A percentile compares a stretch with the other conserved stretches of the same genome.
phyloP scores from a whole-genome alignment of 2,797 vertebrate genomes.

The Hipposideros larvatus region DNA sequence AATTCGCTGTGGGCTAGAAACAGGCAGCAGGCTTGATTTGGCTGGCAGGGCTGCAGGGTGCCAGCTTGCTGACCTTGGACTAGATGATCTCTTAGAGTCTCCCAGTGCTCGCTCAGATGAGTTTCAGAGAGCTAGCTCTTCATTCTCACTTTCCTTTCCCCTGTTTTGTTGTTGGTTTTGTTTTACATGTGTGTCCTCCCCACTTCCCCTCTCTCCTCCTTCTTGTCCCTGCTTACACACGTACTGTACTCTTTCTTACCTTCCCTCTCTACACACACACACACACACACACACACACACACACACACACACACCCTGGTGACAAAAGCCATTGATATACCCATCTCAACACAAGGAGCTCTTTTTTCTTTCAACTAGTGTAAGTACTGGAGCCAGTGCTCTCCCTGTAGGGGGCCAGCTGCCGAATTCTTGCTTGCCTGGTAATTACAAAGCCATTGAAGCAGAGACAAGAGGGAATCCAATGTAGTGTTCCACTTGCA shows the following conservation, averaged over 20 bases:
- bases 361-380: constrained; percentile 37
- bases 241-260: not conserved
- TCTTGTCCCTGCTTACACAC: not conserved
- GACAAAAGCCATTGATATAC: not conserved
- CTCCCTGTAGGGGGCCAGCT: constrained; percentile 9
- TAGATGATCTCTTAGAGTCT: not conserved
- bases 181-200: no score
- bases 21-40: not conserved
- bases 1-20: constrained; percentile 34
- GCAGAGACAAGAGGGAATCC: constrained; percentile 39
- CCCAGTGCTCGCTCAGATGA: not conserved
- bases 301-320: not conserved
- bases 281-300: not conserved
- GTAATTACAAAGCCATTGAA: constrained; percentile 64
- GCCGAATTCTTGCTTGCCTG: not conserved
- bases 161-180: not conserved
- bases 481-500: constrained; percentile 47
- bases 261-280: not conserved
- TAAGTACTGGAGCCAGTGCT: not conserved
- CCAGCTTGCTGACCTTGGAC: not conserved
- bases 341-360: constrained; percentile 37
- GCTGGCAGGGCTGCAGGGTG: not conserved
- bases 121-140: not conserved
- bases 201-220: not conserved
- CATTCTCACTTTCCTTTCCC: not conserved